Evolutionary conservation across 30 jellyfish, hydroid and myxozoan genomes (phyloP), one percentile per base, ranked within the genome.

Genomic region (Hydractinia echinata): DNA sequence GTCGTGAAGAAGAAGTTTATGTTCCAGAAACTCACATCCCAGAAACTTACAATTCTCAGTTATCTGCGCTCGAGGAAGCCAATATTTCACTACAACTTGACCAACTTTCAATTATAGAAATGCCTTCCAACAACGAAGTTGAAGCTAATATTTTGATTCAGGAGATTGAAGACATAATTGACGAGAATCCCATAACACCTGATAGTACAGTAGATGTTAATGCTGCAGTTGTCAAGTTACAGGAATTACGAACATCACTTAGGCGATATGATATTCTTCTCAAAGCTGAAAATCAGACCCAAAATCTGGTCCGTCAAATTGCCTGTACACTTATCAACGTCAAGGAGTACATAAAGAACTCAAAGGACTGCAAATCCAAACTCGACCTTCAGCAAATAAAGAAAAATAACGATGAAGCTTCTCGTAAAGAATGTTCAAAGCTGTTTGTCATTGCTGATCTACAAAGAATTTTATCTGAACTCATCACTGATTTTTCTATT

Each of bases 211-310:
- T n/a, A 56, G n/a, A 56, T n/a, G 68, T 56, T 56, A n/a, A 56
- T 56, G 68, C 68, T 56, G n/a, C 68, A 9, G 68, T 56, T 10
- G 10, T 10, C 10, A 56, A 56, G 68, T n/a, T 56, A 9, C 13
- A n/a, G n/a, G n/a, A 56, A n/a, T n/a, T 56, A 56, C n/a, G 68
- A 10, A 56, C 68, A 56, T 56, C 68, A 9, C 68, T 56, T 72
- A 8, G 82, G 15, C 64, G 53, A 39, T 16, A 8, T 53, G 82
- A 72, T 53, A 72, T 72, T 11, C 15, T 50, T 21, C 48, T 72
- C 8, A 72, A 72, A 72, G 71, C 48, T 72, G 82, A 53, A 7
- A 72, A 72, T 50, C 82, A 50, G 64, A 16, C 60, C 82, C 82
- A 72, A 50, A 16, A 72, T 50, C 64, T 72, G 61, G 50, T 53